Base-by-base conservation (phyloP, 2,113 vertebrate genomes). In the Ranitomeya imitator region DNA sequence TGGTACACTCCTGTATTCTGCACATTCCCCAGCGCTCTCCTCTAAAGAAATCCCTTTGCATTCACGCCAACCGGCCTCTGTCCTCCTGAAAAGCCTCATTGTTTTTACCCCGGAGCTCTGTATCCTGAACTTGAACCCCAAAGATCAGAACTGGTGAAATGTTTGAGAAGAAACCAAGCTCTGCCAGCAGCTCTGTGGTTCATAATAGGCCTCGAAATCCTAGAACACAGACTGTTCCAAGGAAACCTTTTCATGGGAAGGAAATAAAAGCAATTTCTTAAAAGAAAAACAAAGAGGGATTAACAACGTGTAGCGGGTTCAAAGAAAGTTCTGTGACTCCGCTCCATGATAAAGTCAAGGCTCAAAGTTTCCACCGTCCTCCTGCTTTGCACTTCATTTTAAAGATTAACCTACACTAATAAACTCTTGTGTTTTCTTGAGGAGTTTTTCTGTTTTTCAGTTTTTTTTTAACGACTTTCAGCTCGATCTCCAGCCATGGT, bases 41-140 rank as follows among this genome's bases (percentile, higher is more conserved):
- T 93, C 92, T 90, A 92, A 91, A 91, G 92, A 90, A 92, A 93
- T 89, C 89, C 91, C 93, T 94, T 92, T 93, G 92, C 91, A 93
- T 92, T 90, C 88, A 92, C 91, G 93, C 93, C 95, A 94, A 94
- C 92, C 84, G 93, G 92, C 92, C 91, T 90, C 89, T 92, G 93
- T 85, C 83, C 89, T 92, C 91, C 91, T 96, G 93, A 96, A 96
- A 96, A 94, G 94, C 90, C 91, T 94, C 94, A 95, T 96, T 96
- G 95, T 96, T 94, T 90, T 90, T 88, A 85, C 93, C 92, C 91
- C 90, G 86, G 92, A 92, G 91, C 91, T 92, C 91, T 85, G 31
- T 94, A 95, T 95, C 94, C 94, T 91, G 92, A 93, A 92, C 92
- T 92, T 94, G 95, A 95, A 95, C 95, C 94, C 93, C 91, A 91